Evolutionary conservation across 2,888 invertebrate species (phyloP).

Genomic region (Perdita meconis): DNA sequence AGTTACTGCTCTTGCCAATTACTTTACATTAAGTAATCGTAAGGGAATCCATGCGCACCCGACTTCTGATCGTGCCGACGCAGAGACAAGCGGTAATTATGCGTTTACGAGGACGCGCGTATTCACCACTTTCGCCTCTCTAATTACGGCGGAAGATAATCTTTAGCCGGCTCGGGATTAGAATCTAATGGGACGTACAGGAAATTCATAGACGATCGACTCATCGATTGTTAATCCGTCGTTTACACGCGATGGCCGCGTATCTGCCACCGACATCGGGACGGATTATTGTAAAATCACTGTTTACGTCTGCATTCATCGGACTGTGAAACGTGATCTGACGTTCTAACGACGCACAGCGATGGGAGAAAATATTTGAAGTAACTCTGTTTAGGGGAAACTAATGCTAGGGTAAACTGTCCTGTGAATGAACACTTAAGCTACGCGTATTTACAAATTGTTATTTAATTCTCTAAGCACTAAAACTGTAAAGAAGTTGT

Average conservation of each 20-base stretch:
- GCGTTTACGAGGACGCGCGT: slow-evolving; percentile 69
- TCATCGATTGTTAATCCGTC: slow-evolving; percentile 52
- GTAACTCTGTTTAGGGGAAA: too few relatives aligned
- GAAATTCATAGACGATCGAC: slow-evolving; percentile 52
- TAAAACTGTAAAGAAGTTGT: too few relatives aligned
- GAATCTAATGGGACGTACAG: slow-evolving; percentile 58
- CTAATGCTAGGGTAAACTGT: too few relatives aligned
- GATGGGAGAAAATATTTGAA: too few relatives aligned
- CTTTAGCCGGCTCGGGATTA: slow-evolving; percentile 43
- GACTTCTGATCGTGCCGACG: slow-evolving; percentile 71
- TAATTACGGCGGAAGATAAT: slow-evolving; percentile 68
- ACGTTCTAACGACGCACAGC: not conserved
- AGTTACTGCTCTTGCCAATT: slow-evolving; percentile 65
- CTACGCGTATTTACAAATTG: too few relatives aligned
- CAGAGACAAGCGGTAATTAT: slow-evolving; percentile 71
- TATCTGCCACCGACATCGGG: not conserved
- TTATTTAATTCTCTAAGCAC: too few relatives aligned
- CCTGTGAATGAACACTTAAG: too few relatives aligned
- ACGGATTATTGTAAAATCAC: slow-evolving; percentile 41
- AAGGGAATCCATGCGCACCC: slow-evolving; percentile 63
- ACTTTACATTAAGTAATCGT: slow-evolving; percentile 72
- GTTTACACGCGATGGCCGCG: not conserved
- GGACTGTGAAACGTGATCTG: slow-evolving; percentile 1
- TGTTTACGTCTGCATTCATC: slow-evolving; percentile 38
- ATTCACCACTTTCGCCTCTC: slow-evolving; percentile 69